Conservation (phyloP, 2,797 vertebrate species). For the Pipistrellus pygmaeus region DNA sequence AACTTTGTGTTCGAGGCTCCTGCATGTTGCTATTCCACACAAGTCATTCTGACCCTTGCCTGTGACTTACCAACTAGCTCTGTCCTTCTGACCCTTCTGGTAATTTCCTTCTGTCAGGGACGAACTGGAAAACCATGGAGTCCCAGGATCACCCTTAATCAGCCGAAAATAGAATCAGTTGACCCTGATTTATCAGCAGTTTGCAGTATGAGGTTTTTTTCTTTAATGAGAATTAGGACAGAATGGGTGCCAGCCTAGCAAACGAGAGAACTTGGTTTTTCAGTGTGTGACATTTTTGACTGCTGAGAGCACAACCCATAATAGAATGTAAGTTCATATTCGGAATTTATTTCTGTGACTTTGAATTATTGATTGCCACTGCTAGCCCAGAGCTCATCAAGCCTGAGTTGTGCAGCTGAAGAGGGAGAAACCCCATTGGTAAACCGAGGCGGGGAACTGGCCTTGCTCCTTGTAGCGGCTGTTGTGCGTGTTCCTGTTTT, state of each 20-base stretch:
- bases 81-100: neutral
- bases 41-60: neutral
- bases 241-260: neutral
- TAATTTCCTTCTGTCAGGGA: neutral
- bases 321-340: constrained; percentile 9
- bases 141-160: neutral
- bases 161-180: neutral
- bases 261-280: constrained; percentile 17
- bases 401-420: neutral
- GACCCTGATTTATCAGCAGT: neutral
- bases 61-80: neutral
- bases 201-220: neutral
- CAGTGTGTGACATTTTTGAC: neutral
- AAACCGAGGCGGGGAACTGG: constrained; percentile 12
- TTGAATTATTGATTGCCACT: constrained; percentile 9
- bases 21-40: neutral
- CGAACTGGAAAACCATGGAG: neutral
- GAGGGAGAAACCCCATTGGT: constrained; percentile 20
- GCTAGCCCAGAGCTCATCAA: neutral
- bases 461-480: constrained; percentile 29
- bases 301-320: neutral
- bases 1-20: neutral
- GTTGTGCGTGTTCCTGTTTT: constrained; percentile 62
- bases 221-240: neutral
- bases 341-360: constrained; percentile 42